A percentile compares a stretch with the other conserved stretches of the same genome.
These are phyloP conservation scores for Orchestes rusci DNA, from an alignment of 2,888 invertebrate species.

Conservation along the genomic window DNA sequence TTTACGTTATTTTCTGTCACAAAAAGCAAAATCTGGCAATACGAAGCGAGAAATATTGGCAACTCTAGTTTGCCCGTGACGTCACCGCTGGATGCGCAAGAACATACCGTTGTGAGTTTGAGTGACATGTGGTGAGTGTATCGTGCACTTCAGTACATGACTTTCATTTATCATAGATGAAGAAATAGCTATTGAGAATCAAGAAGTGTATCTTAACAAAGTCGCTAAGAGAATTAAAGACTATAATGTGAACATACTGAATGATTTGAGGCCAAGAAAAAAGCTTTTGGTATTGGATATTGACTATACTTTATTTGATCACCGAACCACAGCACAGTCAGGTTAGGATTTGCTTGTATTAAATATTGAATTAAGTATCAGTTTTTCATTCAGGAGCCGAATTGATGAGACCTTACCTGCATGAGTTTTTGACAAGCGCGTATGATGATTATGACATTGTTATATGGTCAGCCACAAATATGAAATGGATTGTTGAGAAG, in stretches of 20 bases:
- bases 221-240: constrained; percentile 76
- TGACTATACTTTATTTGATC: constrained; percentile 95
- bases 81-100: no score
- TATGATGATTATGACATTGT: constrained; percentile 92
- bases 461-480: constrained; percentile 97
- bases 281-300: constrained; percentile 90
- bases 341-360: constrained; percentile 37
- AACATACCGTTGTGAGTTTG: no score
- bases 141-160: no score
- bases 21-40: no score
- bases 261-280: constrained; percentile 76
- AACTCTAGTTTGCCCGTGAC: no score
- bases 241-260: constrained; percentile 75
- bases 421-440: constrained; percentile 84
- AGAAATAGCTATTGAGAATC: constrained; percentile 61
- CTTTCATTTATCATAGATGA: no score
- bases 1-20: no score
- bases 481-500: constrained; percentile 98
- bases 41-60: no score
- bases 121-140: no score
- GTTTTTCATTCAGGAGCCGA: constrained; percentile 46
- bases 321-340: constrained; percentile 85
- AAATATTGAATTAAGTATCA: not conserved
- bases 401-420: constrained; percentile 90
- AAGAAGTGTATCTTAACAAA: constrained; percentile 67